A percentile compares a stretch with the other conserved stretches of the same genome.
phyloP scores from a whole-genome alignment of 2,113 vertebrate genomes.

The Nothoprocta pentlandii region DNA sequence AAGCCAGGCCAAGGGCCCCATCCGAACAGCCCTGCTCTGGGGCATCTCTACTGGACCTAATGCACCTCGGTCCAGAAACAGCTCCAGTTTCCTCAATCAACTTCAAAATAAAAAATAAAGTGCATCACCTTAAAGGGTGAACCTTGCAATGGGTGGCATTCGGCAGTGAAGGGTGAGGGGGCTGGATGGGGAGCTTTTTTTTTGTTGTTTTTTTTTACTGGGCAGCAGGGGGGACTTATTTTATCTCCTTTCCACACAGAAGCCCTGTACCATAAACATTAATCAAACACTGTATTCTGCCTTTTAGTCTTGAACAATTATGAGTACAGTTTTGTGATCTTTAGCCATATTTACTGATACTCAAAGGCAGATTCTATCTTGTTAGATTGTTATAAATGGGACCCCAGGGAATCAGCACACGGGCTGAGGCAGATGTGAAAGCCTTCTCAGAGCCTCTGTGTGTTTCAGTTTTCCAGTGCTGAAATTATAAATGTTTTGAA shows the following conservation, averaged over 20 bases:
- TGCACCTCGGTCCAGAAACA: not conserved
- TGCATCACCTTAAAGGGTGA: not conserved
- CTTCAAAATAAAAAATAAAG: not conserved
- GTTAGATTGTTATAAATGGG: slow-evolving; percentile 83
- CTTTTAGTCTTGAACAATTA: slow-evolving; percentile 78
- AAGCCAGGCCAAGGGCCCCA: not conserved
- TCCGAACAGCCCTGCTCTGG: not conserved
- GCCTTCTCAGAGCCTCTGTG: slow-evolving; percentile 54
- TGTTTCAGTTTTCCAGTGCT: slow-evolving; percentile 61
- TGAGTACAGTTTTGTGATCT: slow-evolving; percentile 80
- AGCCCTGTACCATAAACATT: slow-evolving; percentile 70
- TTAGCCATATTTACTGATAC: slow-evolving; percentile 84
- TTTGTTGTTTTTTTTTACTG: not conserved
- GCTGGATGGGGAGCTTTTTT: not conserved
- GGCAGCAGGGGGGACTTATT: not conserved
- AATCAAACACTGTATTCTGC: slow-evolving; percentile 77
- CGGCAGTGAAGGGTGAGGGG: not conserved
- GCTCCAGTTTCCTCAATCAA: not conserved
- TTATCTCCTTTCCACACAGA: slow-evolving; percentile 58
- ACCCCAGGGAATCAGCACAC: slow-evolving; percentile 73
- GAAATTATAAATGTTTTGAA: slow-evolving; percentile 67
- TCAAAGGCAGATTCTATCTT: slow-evolving; percentile 85
- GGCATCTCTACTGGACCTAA: not conserved
- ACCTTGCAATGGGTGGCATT: not conserved
- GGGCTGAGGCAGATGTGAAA: slow-evolving; percentile 78